Conservation (phyloP, 2,888 invertebrate species). For the Siphlonurus alternatus region DNA sequence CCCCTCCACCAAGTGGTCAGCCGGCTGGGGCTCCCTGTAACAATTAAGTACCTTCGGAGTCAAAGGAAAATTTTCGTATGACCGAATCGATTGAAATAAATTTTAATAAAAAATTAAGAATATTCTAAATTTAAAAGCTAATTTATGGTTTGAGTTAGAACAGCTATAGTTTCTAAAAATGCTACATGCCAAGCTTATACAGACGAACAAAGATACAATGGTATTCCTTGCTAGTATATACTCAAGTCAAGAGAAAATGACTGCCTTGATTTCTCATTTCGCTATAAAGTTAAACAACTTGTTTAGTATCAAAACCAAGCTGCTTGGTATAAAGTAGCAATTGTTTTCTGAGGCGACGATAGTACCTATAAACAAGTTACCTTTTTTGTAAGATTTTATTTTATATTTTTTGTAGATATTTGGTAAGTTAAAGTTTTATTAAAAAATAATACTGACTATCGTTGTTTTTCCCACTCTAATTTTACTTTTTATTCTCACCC, state of each 20-base stretch:
- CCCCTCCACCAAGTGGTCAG: neutral
- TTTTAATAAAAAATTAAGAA: neutral
- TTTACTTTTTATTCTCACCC: slow-evolving; percentile 5
- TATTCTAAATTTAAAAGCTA: neutral
- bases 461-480: no score
- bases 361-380: no score
- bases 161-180: neutral
- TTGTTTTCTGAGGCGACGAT: no score
- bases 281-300: no score
- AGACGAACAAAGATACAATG: neutral
- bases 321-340: no score
- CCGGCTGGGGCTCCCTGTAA: neutral
- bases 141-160: neutral
- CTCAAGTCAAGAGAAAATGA: neutral
- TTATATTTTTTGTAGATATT: neutral
- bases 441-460: no score
- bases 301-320: no score
- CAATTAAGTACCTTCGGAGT: no score
- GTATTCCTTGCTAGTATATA: neutral
- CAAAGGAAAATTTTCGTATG: no score
- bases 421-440: neutral
- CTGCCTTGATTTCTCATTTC: no score
- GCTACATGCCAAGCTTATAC: neutral
- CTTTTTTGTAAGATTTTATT: neutral
- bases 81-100: no score